Evolutionary conservation across 2,888 invertebrate species (phyloP), one percentile per base, ranked within the genome.

Genomic region (Limnephilus auricula): DNA sequence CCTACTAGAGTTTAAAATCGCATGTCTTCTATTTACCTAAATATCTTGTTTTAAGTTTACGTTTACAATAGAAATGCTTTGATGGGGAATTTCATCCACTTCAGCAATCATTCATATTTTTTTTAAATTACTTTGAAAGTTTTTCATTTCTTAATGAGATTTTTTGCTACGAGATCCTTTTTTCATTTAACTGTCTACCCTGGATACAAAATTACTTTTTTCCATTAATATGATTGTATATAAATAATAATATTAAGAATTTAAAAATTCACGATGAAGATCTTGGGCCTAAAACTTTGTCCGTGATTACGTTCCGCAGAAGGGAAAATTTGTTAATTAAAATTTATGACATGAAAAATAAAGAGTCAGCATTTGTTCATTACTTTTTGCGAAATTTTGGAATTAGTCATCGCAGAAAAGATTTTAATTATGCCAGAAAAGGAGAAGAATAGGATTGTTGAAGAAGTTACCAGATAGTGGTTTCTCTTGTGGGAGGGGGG

Each of bases 351-450:
- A 85, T 30, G 85, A 85, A 85, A 82, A 85, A 85, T 85, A 85
- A 40, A 40, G 40, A 85, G 37, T 85, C 85, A 85, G 85, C 85
- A 85, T 30, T 85, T 40, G 85, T 85, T 85, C 85, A 85, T 85
- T 85, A 85, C 85, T 85, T 45, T 85, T 85, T n/a, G 45, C n/a
- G 40, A 85, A 85, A 85, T 37, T 45, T 65, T 79, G 79, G 79
- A 89, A 79, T 85, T 85, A 85, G 85, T 40, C 85, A 40, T 85
- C 85, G 85, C 85, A 13, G 85, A 90, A 90, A 90, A 90, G 86
- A 85, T 86, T 90, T 90, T 90, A 90, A 90, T 90, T 79, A 90
- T 85, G 37, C 37, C 50, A 79, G 86, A 40, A 84, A 79, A 85
- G 86, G 31, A n/a, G 83, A 45, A 40, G n/a, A 65, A 65, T 9